Evolutionary conservation across 1,140 invertebrate genomes (phyloP), one percentile per base, ranked within the genome.

Genomic region (Babylonia areolata): DNA sequence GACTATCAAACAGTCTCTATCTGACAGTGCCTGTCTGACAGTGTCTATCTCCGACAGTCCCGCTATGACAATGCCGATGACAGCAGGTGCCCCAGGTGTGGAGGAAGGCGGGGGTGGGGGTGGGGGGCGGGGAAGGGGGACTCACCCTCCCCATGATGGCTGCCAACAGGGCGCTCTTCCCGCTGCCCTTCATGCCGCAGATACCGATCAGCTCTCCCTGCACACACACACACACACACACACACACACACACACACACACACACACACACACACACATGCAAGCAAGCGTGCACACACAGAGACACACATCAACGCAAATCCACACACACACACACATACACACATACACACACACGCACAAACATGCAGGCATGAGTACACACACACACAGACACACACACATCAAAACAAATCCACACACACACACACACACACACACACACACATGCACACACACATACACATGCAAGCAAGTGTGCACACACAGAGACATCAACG

Each of bases 131-230:
- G n/a, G n/a, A n/a, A n/a, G 33, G 28, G 12, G 3, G 6, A 88
- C 91, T 90, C 90, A 99, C 98, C 95, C 98, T 97, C 58, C 97
- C 97, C 3, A 99, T 95, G 77, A 98, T 95, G 1, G 98, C 97
- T n/a, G 97, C 96, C 64, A 98, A 94, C 1, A 99, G 95, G 51
- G 97, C 98, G 91, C 97, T 97, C 95, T 99, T 99, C 51, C 98
- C 98, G 35, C 97, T 96, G 81, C 98, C 98, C 2, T 98, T 97
- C 58, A 96, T 96, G 33, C 98, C 98, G 54, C 96, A 96, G 73
- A 97, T 95, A 33, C 96, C 96, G 81, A 97, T 93, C n/a, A 97
- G 90, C 87, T 95, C 94, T 40, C 96, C 96, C 94, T 96, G 88
- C 69, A 90, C 71, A 40, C 20, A 77, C 75, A 77, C 75, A 77